Conservation (phyloP, 2,113 vertebrate species). For the Benthochromis sp. region DNA sequence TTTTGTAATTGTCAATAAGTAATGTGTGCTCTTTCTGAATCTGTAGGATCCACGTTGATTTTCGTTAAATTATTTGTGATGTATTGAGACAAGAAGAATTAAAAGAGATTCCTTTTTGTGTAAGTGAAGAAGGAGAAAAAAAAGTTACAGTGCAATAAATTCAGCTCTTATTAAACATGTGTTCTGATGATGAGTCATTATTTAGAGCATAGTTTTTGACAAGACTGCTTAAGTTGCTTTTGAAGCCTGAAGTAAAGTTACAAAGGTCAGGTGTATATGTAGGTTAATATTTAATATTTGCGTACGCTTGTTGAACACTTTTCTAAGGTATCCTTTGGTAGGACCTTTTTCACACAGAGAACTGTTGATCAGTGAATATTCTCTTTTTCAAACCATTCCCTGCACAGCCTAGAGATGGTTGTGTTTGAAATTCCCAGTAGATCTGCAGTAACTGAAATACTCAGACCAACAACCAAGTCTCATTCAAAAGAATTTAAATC, state of each 20-base stretch:
- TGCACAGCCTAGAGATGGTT: neutral
- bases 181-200: neutral
- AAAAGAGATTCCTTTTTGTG: neutral
- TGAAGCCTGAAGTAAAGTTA: neutral
- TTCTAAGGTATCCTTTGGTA: neutral
- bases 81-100: neutral
- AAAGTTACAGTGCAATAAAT: neutral
- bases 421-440: neutral
- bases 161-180: fast-evolving
- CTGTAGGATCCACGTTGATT: neutral
- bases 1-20: neutral
- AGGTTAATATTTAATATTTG: neutral
- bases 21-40: neutral
- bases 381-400: neutral
- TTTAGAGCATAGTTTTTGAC: neutral
- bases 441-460: neutral
- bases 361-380: neutral
- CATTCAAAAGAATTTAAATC: neutral
- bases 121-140: neutral
- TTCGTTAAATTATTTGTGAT: neutral
- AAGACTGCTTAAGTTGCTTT: neutral
- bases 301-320: neutral
- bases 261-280: neutral
- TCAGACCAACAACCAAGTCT: neutral
- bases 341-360: neutral